Conservation (phyloP, 2,888 invertebrate genomes). For the Drosophila sordidapex region DNA sequence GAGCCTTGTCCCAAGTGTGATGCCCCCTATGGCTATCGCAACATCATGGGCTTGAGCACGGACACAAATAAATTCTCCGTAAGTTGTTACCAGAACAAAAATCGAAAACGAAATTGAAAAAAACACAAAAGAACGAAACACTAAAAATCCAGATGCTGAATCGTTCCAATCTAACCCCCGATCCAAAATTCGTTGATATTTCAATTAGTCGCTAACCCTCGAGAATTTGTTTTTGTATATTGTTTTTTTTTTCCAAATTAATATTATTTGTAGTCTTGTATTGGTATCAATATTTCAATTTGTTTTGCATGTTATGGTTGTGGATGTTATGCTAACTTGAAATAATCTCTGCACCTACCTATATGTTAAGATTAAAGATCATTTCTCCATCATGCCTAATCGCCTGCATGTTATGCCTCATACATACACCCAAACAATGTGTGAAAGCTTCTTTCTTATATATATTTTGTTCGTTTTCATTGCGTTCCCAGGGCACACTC, state of each 20-base stretch:
- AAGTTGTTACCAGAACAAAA: conserved; percentile 86
- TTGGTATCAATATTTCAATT: neutral
- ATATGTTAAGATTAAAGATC: conserved; percentile 5
- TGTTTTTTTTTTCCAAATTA: neutral
- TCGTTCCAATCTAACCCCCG: conserved; percentile 25
- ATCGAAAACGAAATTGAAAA: conserved; percentile 5
- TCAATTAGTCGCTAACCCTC: conserved; percentile 33
- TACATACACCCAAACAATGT: neutral
- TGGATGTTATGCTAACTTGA: neutral
- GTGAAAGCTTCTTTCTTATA: conserved; percentile 1
- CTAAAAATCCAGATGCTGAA: conserved; percentile 6
- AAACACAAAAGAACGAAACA: neutral
- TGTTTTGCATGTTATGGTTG: conserved; percentile 14
- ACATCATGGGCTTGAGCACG: conserved; percentile 95
- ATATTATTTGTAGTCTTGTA: neutral
- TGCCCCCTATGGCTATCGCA: conserved; percentile 97
- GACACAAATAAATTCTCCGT: conserved; percentile 94
- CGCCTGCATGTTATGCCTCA: conserved; percentile 15
- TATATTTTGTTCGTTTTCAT: neutral
- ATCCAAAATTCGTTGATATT: conserved; percentile 11
- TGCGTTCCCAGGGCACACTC: conserved; percentile 24
- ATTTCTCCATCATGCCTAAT: conserved; percentile 11
- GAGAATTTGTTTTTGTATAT: conserved; percentile 23
- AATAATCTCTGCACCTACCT: conserved; percentile 23
- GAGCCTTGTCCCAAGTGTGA: conserved; percentile 93